Conservation (phyloP, 2,797 vertebrate genomes). For the Betta splendens region DNA sequence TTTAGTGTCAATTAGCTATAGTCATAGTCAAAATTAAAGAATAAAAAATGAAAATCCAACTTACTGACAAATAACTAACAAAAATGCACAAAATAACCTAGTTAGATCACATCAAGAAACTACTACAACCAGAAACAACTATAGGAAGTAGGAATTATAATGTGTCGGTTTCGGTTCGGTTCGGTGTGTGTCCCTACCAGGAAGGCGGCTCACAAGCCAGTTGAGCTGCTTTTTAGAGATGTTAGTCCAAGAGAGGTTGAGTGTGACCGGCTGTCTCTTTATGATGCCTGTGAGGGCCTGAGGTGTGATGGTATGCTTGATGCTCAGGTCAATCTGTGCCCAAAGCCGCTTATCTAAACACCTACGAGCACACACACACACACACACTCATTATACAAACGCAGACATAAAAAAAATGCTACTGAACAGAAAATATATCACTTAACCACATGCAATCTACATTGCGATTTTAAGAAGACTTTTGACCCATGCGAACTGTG, state of each 20-base stretch:
- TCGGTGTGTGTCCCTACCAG: slow-evolving; percentile 80
- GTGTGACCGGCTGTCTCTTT: slow-evolving; percentile 92
- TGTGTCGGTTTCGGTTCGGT: no score
- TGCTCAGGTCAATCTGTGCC: slow-evolving; percentile 93
- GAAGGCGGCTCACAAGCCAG: slow-evolving; percentile 94
- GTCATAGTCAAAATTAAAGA: no score
- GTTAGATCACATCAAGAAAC: no score
- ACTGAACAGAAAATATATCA: not conserved
- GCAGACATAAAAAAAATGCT: not conserved
- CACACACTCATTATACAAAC: slow-evolving; percentile 8
- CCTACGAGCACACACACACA: slow-evolving; percentile 73
- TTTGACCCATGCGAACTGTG: no score
- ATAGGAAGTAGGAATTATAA: no score
- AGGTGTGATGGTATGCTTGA: slow-evolving; percentile 92
- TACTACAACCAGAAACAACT: no score
- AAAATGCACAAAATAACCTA: no score
- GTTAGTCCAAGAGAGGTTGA: slow-evolving; percentile 97
- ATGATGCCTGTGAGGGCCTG: slow-evolving; percentile 96
- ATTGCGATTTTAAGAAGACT: no score
- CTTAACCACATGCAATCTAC: no score
- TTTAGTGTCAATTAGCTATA: no score
- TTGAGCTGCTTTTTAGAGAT: slow-evolving; percentile 98
- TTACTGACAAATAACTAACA: no score
- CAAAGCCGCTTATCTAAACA: slow-evolving; percentile 98
- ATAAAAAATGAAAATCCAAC: no score